Conservation (phyloP, 1,140 invertebrate species). For the Odontomachus brunneus region DNA sequence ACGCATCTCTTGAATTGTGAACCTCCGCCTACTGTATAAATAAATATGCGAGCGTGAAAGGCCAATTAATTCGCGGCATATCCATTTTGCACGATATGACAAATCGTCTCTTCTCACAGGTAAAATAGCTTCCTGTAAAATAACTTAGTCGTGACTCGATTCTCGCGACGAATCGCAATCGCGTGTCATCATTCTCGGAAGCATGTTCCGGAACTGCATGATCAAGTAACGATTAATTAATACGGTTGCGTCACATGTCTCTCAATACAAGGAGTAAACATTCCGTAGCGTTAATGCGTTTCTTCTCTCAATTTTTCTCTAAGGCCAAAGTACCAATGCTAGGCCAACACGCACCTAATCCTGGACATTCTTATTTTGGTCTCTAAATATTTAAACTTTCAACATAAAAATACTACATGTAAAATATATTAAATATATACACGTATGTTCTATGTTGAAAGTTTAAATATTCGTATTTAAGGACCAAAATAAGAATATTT, state of each 20-base stretch:
- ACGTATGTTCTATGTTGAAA: no score
- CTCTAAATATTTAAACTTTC: no score
- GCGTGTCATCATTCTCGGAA: slow-evolving; percentile 15
- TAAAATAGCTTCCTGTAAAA: not conserved
- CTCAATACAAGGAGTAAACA: no score
- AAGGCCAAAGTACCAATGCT: no score
- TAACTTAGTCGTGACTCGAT: not conserved
- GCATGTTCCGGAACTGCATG: not conserved
- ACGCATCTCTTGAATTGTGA: slow-evolving; percentile 15
- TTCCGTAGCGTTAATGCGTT: no score
- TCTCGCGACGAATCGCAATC: not conserved
- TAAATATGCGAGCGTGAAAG: not conserved
- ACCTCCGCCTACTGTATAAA: not conserved
- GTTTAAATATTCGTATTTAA: no score
- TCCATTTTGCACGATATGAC: not conserved
- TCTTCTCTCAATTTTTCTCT: no score
- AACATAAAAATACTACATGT: no score
- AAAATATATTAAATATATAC: no score
- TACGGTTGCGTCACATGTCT: not conserved
- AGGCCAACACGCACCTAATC: no score
- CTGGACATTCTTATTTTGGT: no score
- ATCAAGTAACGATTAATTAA: not conserved
- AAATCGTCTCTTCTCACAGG: not conserved
- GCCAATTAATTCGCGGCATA: slow-evolving; percentile 1
- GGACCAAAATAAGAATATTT: no score